Conservation (phyloP, 2,113 vertebrate genomes). For the Spermophilus dauricus region DNA sequence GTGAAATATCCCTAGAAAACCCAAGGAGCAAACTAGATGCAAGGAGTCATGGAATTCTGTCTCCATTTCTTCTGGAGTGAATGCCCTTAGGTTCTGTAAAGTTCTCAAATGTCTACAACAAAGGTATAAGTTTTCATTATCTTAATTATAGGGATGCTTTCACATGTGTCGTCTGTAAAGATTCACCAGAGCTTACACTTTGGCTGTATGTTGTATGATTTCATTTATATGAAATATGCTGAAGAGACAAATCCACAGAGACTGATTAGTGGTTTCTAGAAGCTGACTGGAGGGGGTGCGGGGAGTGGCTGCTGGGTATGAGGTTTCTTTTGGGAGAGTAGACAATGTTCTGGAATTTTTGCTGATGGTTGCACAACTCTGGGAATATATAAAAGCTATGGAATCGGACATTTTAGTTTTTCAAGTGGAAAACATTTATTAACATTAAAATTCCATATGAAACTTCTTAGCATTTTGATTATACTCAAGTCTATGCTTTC, state of each 20-base stretch:
- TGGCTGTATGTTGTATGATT: neutral
- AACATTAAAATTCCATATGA: constrained; percentile 91
- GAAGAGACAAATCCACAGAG: neutral
- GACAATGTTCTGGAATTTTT: neutral
- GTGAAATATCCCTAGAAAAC: neutral
- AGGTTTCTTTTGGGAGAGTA: neutral
- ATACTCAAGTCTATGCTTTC: too few relatives aligned
- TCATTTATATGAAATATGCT: neutral
- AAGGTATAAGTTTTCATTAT: neutral
- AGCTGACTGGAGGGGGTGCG: neutral
- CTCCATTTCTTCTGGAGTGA: neutral
- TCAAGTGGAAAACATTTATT: constrained; percentile 92
- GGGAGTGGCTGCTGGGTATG: neutral
- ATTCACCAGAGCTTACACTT: neutral
- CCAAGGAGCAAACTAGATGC: neutral
- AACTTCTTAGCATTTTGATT: constrained; percentile 78
- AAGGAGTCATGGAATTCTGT: neutral
- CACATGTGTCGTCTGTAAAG: neutral
- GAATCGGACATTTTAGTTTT: neutral
- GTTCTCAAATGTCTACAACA: neutral
- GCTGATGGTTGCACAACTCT: neutral
- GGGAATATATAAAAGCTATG: neutral
- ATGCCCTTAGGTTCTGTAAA: neutral
- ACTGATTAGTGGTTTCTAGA: neutral
- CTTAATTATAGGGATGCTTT: neutral